Base-by-base conservation (phyloP, 2,113 vertebrate genomes). In the Equus przewalskii region DNA sequence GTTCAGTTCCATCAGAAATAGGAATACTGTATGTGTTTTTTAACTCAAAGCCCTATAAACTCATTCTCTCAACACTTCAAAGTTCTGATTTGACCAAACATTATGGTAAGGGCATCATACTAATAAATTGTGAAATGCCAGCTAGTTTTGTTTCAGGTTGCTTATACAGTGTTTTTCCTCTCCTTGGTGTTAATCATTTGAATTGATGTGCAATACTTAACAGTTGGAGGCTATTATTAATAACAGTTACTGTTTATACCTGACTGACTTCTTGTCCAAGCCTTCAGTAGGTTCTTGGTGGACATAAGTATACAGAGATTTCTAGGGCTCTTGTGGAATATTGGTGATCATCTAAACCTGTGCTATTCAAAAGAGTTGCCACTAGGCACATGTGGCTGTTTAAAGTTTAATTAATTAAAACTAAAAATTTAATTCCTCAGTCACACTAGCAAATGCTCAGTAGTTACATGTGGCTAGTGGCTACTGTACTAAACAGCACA, bases 351-450 rank as follows among this genome's bases (percentile, higher is more conserved):
- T 95, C 78, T 72, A 83, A 70, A 89, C 41, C n/a, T 92, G 18
- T 26, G 13, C 36, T 89, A 22, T 97, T 80, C 62, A 95, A 24
- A 94, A 56, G 10, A 44, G n/a, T 86, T 85, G 80, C 64, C 83
- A 83, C 49, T 81, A 89, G 30, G 41, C 4, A 7, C 22, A 58
- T 51, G 1, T 88, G 22, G 79, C 16, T 92, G 2, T 73, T 96
- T 67, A 86, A 94, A 89, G 46, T 86, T 85, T 88, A 91, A 73
- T 94, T 88, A 91, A 82, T 94, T 82, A 94, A 83, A 81, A 67
- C 83, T 91, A 91, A 95, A 85, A 96, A 22, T 84, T 28, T 78
- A 89, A n/a, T 58, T 88, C 41, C 58, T 65, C 44, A 89, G 3
- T 70, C 44, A 19, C 1, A 75, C n/a, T 86, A 65, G 56, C 51